Percentiles rank a stretch among this genome's conserved stretches.
phyloP scores from a whole-genome alignment of 1,140 invertebrate genomes.

The Plectus sambesii region DNA sequence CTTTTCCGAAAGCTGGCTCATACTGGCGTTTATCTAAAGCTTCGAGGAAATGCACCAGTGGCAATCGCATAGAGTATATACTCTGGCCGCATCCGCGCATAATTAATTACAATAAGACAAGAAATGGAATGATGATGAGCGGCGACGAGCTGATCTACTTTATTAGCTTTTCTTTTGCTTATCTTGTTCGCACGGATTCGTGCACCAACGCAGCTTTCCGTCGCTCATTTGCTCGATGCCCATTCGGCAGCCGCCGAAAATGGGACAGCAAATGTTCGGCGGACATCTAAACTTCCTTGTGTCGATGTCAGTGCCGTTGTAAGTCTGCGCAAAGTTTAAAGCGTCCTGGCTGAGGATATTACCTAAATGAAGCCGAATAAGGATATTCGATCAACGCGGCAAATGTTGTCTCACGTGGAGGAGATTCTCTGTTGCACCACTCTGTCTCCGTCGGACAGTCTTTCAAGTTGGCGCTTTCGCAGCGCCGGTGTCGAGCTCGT shows the following conservation, averaged over 20 bases:
- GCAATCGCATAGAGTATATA: too few relatives aligned
- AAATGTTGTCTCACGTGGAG: too few relatives aligned
- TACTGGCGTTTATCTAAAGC: too few relatives aligned
- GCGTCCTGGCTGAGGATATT: conserved; percentile 25
- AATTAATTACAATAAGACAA: too few relatives aligned
- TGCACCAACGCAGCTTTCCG: conserved; percentile 17
- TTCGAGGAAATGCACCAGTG: too few relatives aligned
- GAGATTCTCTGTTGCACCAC: conserved; percentile 11
- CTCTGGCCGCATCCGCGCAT: too few relatives aligned
- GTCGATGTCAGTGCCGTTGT: too few relatives aligned
- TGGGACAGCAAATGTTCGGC: conserved; percentile 28
- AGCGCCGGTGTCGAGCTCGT: too few relatives aligned
- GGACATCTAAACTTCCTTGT: conserved; percentile 28
- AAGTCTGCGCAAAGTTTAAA: conserved; percentile 29
- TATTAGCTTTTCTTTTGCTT: too few relatives aligned
- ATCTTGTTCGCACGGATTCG: conserved; percentile 15
- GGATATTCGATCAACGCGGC: conserved; percentile 3
- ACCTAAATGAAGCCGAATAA: background rate
- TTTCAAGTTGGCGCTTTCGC: background rate
- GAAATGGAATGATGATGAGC: too few relatives aligned
- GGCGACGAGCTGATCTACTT: too few relatives aligned
- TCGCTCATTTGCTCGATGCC: conserved; percentile 20
- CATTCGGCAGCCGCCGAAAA: conserved; percentile 30
- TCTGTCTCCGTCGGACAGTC: conserved; percentile 7
- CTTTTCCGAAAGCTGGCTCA: too few relatives aligned